Conservation (phyloP, 1,140 invertebrate genomes). For the Camponotus vicinus region DNA sequence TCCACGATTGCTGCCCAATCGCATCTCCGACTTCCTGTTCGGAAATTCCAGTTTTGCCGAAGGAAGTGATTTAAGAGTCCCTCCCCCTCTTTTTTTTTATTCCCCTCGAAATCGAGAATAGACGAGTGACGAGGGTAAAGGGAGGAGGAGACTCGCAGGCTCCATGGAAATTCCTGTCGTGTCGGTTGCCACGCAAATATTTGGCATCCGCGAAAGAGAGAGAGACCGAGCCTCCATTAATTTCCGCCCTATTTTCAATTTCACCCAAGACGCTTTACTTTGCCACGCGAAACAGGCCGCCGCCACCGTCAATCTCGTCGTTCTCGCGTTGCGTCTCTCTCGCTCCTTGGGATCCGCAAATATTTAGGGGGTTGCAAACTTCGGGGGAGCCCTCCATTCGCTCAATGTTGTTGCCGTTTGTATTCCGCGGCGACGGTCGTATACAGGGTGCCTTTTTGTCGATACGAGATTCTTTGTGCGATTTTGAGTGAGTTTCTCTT, state of each 20-base stretch:
- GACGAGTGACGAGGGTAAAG: neutral
- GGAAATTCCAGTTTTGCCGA: slow-evolving; percentile 56
- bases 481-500: slow-evolving; percentile 12
- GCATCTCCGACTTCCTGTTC: slow-evolving; percentile 34
- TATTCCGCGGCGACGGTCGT: slow-evolving; percentile 35
- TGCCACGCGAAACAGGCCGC: slow-evolving; percentile 19
- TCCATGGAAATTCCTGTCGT: slow-evolving; percentile 66
- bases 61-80: slow-evolving; percentile 58
- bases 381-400: slow-evolving; percentile 4
- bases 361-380: slow-evolving; percentile 48
- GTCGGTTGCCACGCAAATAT: slow-evolving; percentile 70
- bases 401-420: slow-evolving; percentile 45
- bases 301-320: slow-evolving; percentile 46
- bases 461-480: neutral
- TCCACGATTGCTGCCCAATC: slow-evolving; percentile 15
- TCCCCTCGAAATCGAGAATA: slow-evolving; percentile 41
- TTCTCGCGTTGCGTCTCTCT: neutral
- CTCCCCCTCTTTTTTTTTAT: neutral
- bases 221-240: slow-evolving; percentile 69
- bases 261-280: slow-evolving; percentile 67
- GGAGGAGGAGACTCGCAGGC: neutral
- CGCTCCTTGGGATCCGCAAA: slow-evolving; percentile 41
- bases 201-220: slow-evolving; percentile 59
- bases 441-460: slow-evolving; percentile 16
- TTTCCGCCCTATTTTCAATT: slow-evolving; percentile 77